Evolutionary conservation across 2,888 invertebrate species (phyloP), one percentile per base, ranked within the genome.

Genomic region (Eumacrocentrus americanus): DNA sequence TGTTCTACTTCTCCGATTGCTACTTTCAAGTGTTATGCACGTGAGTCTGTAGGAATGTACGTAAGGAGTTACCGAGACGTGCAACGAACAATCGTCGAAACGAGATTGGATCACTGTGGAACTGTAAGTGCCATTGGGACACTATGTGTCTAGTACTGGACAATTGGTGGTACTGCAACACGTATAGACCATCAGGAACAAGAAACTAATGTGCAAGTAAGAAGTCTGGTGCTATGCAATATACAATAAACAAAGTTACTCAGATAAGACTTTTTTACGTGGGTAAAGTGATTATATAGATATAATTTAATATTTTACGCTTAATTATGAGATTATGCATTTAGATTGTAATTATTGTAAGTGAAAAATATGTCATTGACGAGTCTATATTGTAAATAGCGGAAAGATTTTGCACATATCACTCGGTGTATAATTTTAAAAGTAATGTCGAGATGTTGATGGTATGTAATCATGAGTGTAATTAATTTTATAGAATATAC

Each of bases 1-100:
- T 58, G 65, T 74, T 58, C 68, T 72, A 56, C 68, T 78, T 58
- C 66, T 75, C 55, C 66, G 70, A 66, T 64, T 63, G 65, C 69
- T 75, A 68, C 67, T 77, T 62, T 71, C 65, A 61, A 56, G 64
- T 52, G 62, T 44, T 51, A 34, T 56, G 44, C 53, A 40, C 50
- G 34, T 20, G 48, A 37, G 44, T 44, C 22, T n/a, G 42, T 37
- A 22, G 34, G 52, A 55, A 23, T 59, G 3, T 38, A 29, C 14
- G 20, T 46, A 16, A 16, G 44, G 29, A 16, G 29, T 38, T 7
- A 34, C 23, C 2, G 44, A 14, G 56, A 34, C 23, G 48, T 48
- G 29, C 16, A 22, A 23, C 48, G 51, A 52, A 55, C 42, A 54
- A 60, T 63, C 55, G 44, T 61, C 48, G 40, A 59, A 63, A 46